Evolutionary conservation across 2,888 invertebrate genomes (phyloP).

Genomic region (Yponomeuta cagnagella): DNA sequence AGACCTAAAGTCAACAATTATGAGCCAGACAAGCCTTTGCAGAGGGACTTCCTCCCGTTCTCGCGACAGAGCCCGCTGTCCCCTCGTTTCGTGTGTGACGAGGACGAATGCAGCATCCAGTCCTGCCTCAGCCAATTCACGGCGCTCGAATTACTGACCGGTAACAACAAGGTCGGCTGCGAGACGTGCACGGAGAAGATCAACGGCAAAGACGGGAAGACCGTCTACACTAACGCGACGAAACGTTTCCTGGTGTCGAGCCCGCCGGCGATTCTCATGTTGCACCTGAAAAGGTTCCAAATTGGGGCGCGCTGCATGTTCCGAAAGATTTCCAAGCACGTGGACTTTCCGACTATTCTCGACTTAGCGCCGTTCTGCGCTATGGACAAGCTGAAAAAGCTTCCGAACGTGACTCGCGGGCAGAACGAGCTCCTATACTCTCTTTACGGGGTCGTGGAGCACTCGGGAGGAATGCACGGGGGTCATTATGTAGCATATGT

Average conservation of each 20-base stretch:
- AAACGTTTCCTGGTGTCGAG: conserved; percentile 91
- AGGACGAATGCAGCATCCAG: conserved; percentile 88
- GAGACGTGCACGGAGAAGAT: conserved; percentile 89
- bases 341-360: conserved; percentile 89
- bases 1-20: conserved; percentile 46
- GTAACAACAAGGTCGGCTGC: conserved; percentile 95
- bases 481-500: conserved; percentile 95
- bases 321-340: conserved; percentile 89
- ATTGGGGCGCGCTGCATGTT: conserved; percentile 83
- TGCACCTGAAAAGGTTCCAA: conserved; percentile 97
- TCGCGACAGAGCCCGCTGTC: conserved; percentile 71
- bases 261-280: conserved; percentile 94
- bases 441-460: conserved; percentile 96
- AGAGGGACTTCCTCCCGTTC: conserved; percentile 47
- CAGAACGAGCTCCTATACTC: conserved; percentile 87
- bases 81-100: conserved; percentile 82
- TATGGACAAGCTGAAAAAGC: conserved; percentile 75
- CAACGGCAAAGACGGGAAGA: conserved; percentile 81
- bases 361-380: conserved; percentile 95
- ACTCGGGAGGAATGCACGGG: conserved; percentile 92
- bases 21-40: conserved; percentile 43
- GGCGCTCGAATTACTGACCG: conserved; percentile 90
- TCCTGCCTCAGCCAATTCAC: conserved; percentile 96
- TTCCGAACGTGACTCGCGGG: conserved; percentile 77
- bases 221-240: conserved; percentile 87